Conservation (phyloP, 1,140 invertebrate species). For the Ectropis grisescens region DNA sequence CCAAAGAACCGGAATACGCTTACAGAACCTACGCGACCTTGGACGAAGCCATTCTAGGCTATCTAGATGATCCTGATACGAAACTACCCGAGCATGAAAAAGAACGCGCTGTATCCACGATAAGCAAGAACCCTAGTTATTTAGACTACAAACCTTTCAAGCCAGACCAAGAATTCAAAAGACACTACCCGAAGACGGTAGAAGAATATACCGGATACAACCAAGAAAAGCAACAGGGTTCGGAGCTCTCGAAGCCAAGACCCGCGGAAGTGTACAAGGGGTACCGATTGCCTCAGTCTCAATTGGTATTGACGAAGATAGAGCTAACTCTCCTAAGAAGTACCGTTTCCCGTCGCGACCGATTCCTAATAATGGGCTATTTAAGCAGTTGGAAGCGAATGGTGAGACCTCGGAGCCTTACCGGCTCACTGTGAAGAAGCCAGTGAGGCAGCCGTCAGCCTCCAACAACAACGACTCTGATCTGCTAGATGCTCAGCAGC, state of each 20-base stretch:
- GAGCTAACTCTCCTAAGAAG: too few relatives aligned
- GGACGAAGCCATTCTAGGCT: slow-evolving; percentile 42
- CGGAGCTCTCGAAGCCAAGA: background rate
- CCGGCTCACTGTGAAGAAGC: too few relatives aligned
- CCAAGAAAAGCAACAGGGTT: background rate
- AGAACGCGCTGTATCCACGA: background rate
- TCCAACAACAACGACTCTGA: slow-evolving; percentile 19
- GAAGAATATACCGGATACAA: slow-evolving; percentile 25
- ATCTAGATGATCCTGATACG: slow-evolving; percentile 48
- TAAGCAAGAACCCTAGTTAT: too few relatives aligned
- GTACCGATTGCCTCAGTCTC: too few relatives aligned
- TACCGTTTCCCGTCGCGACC: too few relatives aligned
- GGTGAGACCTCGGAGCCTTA: too few relatives aligned
- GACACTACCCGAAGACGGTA: slow-evolving; percentile 17
- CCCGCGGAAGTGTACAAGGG: slow-evolving; percentile 1
- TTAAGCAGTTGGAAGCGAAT: too few relatives aligned
- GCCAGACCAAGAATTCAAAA: background rate
- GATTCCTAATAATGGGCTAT: too few relatives aligned
- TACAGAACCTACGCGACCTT: slow-evolving; percentile 47
- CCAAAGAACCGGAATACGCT: slow-evolving; percentile 35
- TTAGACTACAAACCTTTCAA: too few relatives aligned
- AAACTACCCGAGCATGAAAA: slow-evolving; percentile 33
- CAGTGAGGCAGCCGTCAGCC: slow-evolving; percentile 15
- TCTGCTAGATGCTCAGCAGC: slow-evolving; percentile 2
- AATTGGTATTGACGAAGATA: too few relatives aligned